A percentile compares a stretch with the other conserved stretches of the same genome.
phyloP scores from a whole-genome alignment of 2,888 invertebrate genomes.

The Girardia tigrina region DNA sequence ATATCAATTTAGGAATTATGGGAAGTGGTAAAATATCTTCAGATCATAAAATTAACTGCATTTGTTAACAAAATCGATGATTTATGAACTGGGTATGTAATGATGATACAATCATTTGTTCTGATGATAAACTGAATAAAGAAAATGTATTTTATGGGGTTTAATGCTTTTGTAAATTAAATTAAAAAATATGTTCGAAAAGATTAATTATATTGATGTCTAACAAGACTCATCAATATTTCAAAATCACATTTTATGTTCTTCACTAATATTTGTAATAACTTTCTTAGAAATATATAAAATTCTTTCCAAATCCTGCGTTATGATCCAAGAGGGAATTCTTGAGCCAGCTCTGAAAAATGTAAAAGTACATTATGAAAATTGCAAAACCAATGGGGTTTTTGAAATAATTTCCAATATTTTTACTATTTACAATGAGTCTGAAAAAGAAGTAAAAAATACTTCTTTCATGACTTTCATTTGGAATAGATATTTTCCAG shows the following conservation, averaged over 20 bases:
- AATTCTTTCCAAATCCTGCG: neutral
- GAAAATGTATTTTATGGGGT: no score
- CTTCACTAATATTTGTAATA: neutral
- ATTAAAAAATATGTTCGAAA: no score
- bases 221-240: no score
- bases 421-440: neutral
- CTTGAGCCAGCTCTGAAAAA: neutral
- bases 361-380: constrained; percentile 7
- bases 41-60: no score
- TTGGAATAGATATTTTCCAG: neutral
- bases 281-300: neutral
- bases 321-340: neutral
- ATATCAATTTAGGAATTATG: no score
- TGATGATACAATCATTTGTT: no score
- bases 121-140: no score
- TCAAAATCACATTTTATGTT: neutral
- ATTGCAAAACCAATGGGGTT: neutral
- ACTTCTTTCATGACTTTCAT: neutral
- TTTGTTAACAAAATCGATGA: no score
- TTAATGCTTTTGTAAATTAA: no score
- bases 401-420: neutral
- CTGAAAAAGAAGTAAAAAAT: neutral
- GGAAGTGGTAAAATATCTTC: no score
- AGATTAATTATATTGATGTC: no score
- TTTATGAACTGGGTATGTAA: no score